phyloP scores from a whole-genome alignment of 92 coral and sea anemone genomes.

The Palythoa heliodiscus region DNA sequence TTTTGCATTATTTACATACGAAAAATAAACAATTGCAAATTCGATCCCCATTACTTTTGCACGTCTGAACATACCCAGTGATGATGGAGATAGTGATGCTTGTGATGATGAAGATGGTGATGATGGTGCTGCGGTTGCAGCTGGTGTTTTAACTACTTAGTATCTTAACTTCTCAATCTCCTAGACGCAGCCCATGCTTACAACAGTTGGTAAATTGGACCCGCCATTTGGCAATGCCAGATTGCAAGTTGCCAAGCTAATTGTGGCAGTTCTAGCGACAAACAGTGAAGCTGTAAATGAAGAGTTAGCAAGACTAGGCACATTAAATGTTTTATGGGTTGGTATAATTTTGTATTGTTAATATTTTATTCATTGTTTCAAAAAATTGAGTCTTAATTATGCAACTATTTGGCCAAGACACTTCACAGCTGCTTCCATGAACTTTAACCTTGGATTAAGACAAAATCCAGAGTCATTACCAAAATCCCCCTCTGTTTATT shows the following conservation, averaged over 20 bases:
- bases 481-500: too few relatives aligned
- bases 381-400: background rate
- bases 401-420: background rate
- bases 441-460: too few relatives aligned
- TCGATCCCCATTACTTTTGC: too few relatives aligned
- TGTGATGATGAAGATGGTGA: too few relatives aligned
- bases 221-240: conserved; percentile 99
- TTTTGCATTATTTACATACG: too few relatives aligned
- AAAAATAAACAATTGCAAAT: too few relatives aligned
- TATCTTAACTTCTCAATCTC: background rate
- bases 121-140: too few relatives aligned
- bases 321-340: conserved; percentile 92
- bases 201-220: conserved; percentile 89
- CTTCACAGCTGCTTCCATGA: background rate
- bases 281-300: conserved; percentile 93
- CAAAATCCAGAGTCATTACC: too few relatives aligned
- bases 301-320: conserved; percentile 93
- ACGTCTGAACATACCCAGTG: too few relatives aligned
- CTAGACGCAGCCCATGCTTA: conserved; percentile 88
- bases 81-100: too few relatives aligned
- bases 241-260: conserved; percentile 90
- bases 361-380: background rate
- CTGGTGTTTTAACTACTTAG: background rate
- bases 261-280: conserved; percentile 87
- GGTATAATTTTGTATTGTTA: conserved; percentile 15